A percentile compares a stretch with the other conserved stretches of the same genome.
Evolutionary conservation across 2,797 vertebrate species (phyloP).

Genomic region (Falco peregrinus): DNA sequence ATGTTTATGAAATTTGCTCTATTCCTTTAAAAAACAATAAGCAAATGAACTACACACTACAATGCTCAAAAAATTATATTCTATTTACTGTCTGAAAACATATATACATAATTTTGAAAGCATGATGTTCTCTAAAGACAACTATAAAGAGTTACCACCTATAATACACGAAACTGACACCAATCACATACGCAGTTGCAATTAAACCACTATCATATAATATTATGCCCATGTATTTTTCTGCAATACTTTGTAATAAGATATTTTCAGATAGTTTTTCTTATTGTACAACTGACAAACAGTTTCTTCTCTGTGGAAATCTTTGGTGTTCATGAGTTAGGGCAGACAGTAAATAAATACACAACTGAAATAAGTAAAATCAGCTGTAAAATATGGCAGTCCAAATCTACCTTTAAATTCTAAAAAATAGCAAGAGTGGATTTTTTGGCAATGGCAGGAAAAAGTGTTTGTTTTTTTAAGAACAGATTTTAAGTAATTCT

Average conservation of each 20-base stretch:
- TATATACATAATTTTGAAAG: background rate
- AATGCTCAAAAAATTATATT: background rate
- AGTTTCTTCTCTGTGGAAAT: background rate
- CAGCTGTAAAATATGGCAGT: background rate
- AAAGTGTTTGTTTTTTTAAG: background rate
- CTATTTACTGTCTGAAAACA: background rate
- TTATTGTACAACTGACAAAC: background rate
- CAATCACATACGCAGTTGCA: background rate
- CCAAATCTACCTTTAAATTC: background rate
- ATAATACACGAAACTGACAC: background rate
- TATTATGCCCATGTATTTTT: background rate
- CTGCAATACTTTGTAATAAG: background rate
- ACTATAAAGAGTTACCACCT: background rate
- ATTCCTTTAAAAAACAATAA: background rate
- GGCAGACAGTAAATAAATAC: background rate
- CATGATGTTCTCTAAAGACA: background rate
- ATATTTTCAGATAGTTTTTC: background rate
- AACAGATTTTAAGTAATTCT: background rate
- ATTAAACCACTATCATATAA: background rate
- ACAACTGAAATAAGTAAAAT: background rate
- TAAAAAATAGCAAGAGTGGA: background rate
- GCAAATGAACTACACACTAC: background rate
- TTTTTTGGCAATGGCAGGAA: background rate
- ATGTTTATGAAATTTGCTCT: background rate
- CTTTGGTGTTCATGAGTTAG: background rate